phyloP scores from a whole-genome alignment of 2,113 vertebrate genomes.

The Mionectes macconnelli region DNA sequence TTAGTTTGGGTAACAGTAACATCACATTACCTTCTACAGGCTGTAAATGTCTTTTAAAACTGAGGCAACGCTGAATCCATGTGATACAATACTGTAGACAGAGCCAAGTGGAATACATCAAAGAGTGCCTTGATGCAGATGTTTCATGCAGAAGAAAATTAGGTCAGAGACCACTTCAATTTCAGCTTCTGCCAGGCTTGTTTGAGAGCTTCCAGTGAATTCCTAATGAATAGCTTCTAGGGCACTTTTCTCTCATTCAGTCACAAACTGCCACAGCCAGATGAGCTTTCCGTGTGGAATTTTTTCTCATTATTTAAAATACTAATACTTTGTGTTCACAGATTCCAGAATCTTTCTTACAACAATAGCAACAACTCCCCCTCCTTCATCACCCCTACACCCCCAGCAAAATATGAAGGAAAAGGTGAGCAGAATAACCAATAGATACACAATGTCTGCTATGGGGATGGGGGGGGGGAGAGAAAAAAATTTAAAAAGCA shows the following conservation, averaged over 20 bases:
- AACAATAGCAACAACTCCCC: slow-evolving; percentile 44
- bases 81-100: slow-evolving; percentile 84
- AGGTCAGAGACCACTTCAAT: slow-evolving; percentile 89
- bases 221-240: slow-evolving; percentile 89
- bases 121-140: slow-evolving; percentile 87
- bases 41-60: slow-evolving; percentile 84
- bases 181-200: slow-evolving; percentile 87
- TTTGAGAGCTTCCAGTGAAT: slow-evolving; percentile 88
- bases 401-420: background rate
- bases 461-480: background rate
- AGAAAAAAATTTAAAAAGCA: background rate
- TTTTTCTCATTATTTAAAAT: slow-evolving; percentile 81
- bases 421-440: slow-evolving; percentile 22
- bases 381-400: background rate
- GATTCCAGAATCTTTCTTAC: slow-evolving; percentile 75
- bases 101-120: slow-evolving; percentile 89
- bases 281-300: slow-evolving; percentile 82
- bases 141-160: slow-evolving; percentile 89
- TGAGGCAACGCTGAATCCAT: slow-evolving; percentile 78
- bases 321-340: slow-evolving; percentile 75
- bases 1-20: slow-evolving; percentile 84
- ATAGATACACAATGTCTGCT: slow-evolving; percentile 4
- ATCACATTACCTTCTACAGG: slow-evolving; percentile 83
- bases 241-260: slow-evolving; percentile 85
- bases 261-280: slow-evolving; percentile 81